Evolutionary conservation across 1,140 invertebrate genomes (phyloP).

Genomic region (Platyscapa corneri): DNA sequence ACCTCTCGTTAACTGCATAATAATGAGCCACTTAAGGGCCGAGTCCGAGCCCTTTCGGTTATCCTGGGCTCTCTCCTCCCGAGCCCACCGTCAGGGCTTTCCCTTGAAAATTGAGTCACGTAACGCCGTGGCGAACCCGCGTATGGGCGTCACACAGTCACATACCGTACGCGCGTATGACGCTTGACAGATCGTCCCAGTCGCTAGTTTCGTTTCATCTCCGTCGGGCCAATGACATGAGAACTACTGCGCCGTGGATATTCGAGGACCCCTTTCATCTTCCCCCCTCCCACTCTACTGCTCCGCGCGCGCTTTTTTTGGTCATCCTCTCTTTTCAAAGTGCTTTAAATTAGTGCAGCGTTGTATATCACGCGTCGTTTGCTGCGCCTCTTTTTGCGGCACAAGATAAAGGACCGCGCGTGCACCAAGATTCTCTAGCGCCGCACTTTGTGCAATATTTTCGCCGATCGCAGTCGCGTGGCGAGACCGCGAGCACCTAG

Average conservation of each 20-base stretch:
- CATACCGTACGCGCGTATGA: not conserved
- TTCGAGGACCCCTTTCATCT: slow-evolving; percentile 9
- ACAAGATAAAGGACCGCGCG: not conserved
- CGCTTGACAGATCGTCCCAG: slow-evolving; percentile 39
- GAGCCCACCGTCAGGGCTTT: not conserved
- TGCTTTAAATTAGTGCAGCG: slow-evolving; percentile 25
- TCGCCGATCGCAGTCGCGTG: too few relatives aligned
- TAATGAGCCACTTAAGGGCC: slow-evolving; percentile 44
- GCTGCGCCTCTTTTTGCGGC: not conserved
- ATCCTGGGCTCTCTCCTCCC: not conserved
- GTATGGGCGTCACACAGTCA: too few relatives aligned
- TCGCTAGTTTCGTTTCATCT: slow-evolving; percentile 23
- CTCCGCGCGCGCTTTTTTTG: not conserved
- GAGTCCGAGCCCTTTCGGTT: slow-evolving; percentile 18
- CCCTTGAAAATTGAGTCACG: slow-evolving; percentile 44
- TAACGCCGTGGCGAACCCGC: not conserved
- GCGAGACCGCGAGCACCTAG: too few relatives aligned
- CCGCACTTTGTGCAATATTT: not conserved
- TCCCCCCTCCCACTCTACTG: too few relatives aligned
- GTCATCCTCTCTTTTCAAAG: slow-evolving; percentile 4
- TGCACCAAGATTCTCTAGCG: not conserved
- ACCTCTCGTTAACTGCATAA: slow-evolving; percentile 49
- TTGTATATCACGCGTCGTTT: slow-evolving; percentile 35
- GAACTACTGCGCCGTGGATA: slow-evolving; percentile 11
- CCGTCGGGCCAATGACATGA: slow-evolving; percentile 40